phyloP scores from a whole-genome alignment of 2,113 vertebrate genomes.

The Haliaeetus leucogaster region DNA sequence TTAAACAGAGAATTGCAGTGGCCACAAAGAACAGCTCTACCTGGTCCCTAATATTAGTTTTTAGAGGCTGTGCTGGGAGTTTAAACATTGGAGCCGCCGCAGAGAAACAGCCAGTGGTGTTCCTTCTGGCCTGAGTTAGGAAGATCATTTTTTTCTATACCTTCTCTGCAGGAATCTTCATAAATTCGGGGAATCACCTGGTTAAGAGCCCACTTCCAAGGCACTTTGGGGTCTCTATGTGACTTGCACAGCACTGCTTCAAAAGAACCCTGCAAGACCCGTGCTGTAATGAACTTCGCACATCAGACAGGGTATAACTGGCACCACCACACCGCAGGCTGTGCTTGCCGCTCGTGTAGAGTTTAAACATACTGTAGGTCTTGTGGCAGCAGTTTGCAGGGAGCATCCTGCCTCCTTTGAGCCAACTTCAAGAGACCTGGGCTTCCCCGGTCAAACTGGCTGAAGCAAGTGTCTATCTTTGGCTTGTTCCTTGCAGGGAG shows the following conservation, averaged over 20 bases:
- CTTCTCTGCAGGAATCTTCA: background rate
- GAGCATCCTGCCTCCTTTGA: background rate
- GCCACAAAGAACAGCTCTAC: background rate
- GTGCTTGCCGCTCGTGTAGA: background rate
- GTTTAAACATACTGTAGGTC: background rate
- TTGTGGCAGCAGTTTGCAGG: background rate
- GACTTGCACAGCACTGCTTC: background rate
- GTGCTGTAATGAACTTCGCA: background rate
- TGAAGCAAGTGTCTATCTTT: background rate
- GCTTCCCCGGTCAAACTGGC: background rate
- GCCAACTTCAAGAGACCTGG: background rate
- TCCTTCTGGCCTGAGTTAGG: background rate
- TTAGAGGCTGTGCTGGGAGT: background rate
- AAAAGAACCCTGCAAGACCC: background rate
- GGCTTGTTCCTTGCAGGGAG: background rate
- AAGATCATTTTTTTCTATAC: background rate
- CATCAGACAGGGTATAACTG: background rate
- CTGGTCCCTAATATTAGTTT: background rate
- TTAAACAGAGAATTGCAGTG: background rate
- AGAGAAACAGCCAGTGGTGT: background rate
- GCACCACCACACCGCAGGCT: background rate
- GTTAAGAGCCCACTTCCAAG: background rate
- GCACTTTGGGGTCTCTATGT: background rate
- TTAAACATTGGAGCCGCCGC: accelerated
- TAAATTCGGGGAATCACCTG: background rate